Conservation (phyloP, 2,888 invertebrate species). For the Lottia gigantea region DNA sequence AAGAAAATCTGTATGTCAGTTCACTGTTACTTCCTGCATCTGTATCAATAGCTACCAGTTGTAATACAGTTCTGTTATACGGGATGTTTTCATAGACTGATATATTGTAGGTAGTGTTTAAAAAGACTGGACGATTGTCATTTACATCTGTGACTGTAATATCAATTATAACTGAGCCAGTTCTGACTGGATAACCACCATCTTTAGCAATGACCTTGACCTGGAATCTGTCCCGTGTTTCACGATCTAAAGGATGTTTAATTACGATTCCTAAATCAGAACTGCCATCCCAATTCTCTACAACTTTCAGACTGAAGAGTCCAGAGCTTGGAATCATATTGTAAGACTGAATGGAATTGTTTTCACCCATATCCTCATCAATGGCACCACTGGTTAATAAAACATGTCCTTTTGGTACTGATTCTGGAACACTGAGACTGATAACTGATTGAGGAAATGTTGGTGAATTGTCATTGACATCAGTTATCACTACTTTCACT, state of each 20-base stretch:
- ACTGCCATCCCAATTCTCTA: conserved; percentile 44
- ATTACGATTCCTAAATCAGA: conserved; percentile 53
- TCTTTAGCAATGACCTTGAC: conserved; percentile 52
- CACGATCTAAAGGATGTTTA: conserved; percentile 49
- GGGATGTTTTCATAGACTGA: conserved; percentile 46
- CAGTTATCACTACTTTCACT: conserved; percentile 38
- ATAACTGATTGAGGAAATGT: conserved; percentile 38
- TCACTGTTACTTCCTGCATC: conserved; percentile 84
- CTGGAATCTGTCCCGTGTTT: conserved; percentile 47
- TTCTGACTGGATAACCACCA: conserved; percentile 46
- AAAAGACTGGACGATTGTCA: conserved; percentile 54
- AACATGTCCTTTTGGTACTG: conserved; percentile 39
- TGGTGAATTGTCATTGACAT: conserved; percentile 54
- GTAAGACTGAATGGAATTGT: conserved; percentile 46
- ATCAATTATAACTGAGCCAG: conserved; percentile 49
- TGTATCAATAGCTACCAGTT: conserved; percentile 82
- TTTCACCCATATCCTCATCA: conserved; percentile 45
- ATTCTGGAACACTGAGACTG: conserved; percentile 46
- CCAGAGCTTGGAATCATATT: conserved; percentile 38
- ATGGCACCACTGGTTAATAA: conserved; percentile 46
- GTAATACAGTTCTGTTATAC: conserved; percentile 41
- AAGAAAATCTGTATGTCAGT: conserved; percentile 68
- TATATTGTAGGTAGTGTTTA: conserved; percentile 42
- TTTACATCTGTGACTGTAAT: conserved; percentile 54
- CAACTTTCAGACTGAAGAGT: conserved; percentile 48